These are phyloP conservation scores for Rousettus leschenaultii DNA, from an alignment of 2,113 vertebrate genomes.

Conservation along the genomic window DNA sequence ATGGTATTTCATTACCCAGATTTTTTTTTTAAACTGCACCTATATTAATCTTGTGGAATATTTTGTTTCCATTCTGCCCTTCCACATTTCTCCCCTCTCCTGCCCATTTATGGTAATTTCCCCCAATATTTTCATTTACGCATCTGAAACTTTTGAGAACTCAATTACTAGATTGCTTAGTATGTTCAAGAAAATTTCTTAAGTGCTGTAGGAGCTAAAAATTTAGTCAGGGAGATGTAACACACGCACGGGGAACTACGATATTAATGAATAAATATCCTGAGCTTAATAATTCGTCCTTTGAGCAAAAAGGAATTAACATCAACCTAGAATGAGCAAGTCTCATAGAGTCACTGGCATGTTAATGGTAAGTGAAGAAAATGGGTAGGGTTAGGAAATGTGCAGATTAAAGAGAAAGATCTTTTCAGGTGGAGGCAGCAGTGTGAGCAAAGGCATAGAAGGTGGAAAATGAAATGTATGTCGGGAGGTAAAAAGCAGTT, in stretches of 20 bases:
- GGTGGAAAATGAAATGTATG: background rate
- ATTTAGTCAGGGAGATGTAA: background rate
- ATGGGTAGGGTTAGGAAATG: background rate
- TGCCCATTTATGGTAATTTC: background rate
- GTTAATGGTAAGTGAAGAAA: background rate
- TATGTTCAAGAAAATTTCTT: background rate
- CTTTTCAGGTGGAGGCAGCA: background rate
- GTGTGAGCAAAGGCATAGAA: background rate
- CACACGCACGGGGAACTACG: background rate
- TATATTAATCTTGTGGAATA: background rate
- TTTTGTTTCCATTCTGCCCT: background rate
- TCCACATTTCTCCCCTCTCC: background rate
- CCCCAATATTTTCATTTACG: background rate
- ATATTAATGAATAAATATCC: background rate
- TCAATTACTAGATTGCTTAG: background rate
- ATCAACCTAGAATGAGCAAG: background rate
- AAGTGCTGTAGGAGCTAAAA: background rate
- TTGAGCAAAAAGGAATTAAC: background rate
- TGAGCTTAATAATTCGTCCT: background rate
- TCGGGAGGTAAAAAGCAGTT: background rate
- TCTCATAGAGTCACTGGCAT: background rate
- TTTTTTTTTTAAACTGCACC: background rate
- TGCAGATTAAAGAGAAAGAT: background rate
- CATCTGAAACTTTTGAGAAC: background rate
- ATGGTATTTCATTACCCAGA: background rate